phyloP scores from a whole-genome alignment of 2,113 vertebrate genomes.

The Ciconia boyciana region DNA sequence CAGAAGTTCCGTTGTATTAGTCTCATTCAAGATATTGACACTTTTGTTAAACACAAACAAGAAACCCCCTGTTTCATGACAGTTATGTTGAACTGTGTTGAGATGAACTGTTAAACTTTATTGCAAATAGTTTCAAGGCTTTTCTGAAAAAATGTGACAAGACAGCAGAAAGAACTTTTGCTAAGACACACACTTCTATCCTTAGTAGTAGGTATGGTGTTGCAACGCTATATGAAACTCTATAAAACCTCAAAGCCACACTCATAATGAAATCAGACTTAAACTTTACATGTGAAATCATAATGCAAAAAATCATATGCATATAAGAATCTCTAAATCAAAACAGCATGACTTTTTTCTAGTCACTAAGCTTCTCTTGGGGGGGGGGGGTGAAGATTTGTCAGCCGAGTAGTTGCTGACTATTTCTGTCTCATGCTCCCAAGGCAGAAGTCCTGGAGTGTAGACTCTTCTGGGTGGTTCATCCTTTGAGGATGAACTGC shows the following conservation, averaged over 20 bases:
- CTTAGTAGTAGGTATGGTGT: neutral
- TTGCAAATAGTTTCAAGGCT: neutral
- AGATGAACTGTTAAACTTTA: neutral
- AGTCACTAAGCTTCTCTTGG: neutral
- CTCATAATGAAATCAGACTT: neutral
- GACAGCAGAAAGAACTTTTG: neutral
- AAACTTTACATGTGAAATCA: neutral
- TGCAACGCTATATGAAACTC: neutral
- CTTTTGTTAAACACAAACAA: neutral
- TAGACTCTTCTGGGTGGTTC: neutral
- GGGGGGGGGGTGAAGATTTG: accelerated
- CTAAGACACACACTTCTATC: neutral
- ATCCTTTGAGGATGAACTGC: neutral
- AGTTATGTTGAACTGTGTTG: neutral
- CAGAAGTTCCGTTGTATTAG: neutral
- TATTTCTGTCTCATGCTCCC: neutral
- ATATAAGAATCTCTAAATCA: neutral
- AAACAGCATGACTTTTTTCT: neutral
- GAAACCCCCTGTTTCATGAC: neutral
- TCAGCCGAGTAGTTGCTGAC: neutral
- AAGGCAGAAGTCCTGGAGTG: neutral
- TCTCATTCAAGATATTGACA: neutral
- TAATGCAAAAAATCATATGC: accelerated
- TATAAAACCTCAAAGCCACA: neutral
- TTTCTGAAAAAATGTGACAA: neutral